Conservation (phyloP, 35 echinoderm and acorn worm species). For the Acanthaster planci region DNA sequence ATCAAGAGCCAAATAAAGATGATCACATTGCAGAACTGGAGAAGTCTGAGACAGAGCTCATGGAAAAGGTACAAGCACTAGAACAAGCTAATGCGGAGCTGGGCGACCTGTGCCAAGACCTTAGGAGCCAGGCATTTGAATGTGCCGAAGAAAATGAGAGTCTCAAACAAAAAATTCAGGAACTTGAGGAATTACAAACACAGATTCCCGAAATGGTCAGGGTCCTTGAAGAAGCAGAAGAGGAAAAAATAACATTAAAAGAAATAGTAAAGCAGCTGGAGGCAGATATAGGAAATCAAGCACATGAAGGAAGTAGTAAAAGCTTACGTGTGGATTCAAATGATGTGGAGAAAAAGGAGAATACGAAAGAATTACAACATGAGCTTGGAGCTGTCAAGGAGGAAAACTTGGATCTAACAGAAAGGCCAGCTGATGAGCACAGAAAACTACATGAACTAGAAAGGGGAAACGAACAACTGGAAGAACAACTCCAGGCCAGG, state of each 20-base stretch:
- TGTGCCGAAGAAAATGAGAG: constrained; percentile 28
- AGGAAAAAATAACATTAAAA: constrained; percentile 45
- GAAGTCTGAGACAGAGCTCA: constrained; percentile 73
- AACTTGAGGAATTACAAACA: constrained; percentile 39
- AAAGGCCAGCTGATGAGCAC: background rate
- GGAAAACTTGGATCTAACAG: constrained; percentile 4
- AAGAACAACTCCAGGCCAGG: constrained; percentile 6
- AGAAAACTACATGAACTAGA: constrained; percentile 24
- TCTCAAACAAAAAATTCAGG: constrained; percentile 16
- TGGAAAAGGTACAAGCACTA: constrained; percentile 71
- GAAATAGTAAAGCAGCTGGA: constrained; percentile 65
- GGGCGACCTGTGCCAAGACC: constrained; percentile 32
- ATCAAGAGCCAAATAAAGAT: constrained; percentile 24
- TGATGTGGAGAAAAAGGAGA: constrained; percentile 26
- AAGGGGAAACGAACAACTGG: background rate
- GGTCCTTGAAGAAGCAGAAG: constrained; percentile 17
- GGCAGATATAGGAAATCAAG: constrained; percentile 37
- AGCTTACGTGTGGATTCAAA: background rate
- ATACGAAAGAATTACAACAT: constrained; percentile 5
- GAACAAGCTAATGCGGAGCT: constrained; percentile 48
- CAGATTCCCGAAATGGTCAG: constrained; percentile 11
- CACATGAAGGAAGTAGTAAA: constrained; percentile 18
- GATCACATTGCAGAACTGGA: constrained; percentile 60
- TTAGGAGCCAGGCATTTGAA: constrained; percentile 1
- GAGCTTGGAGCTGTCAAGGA: constrained; percentile 25